Evolutionary conservation across 2,888 invertebrate species (phyloP), one percentile per base, ranked within the genome.

Genomic region (Thera britannica): DNA sequence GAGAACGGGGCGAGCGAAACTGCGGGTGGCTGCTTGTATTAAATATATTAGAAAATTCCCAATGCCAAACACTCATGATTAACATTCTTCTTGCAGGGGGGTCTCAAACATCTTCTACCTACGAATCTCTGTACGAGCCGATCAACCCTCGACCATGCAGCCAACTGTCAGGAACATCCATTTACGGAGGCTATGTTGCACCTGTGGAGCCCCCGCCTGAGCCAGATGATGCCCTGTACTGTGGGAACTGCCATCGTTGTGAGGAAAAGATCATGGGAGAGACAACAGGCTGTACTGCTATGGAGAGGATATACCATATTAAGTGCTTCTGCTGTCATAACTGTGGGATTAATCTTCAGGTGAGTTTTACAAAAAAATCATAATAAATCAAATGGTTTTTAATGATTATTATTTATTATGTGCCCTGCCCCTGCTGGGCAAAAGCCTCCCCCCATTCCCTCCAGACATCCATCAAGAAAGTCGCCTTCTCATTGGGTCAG

Each of bases 291-390:
- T 99, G 99, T 83, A 98, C 99, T 0, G 99, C 99, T 0, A 98
- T 99, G 98, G 98, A 98, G 81, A 97, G 98, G 88, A 96, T 99
- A 66, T 99, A 98, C 88, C 99, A 99, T 83, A 98, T 98, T 68
- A 95, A 96, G 71, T 99, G 99, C 83, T 99, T 99, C 89, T 97
- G 97, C 60, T 99, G 99, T 87, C 96, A 96, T 65, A 96, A 97
- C 71, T 99, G 99, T 90, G 97, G 96, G 73, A 96, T 97, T 57
- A 97, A 97, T 75, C 83, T 93, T 62, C 97, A 98, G 92, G 99
- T 92, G 75, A 72, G 74, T 75, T 5, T 9, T 46, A 9, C 2
- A 46, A 2, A 1, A 5, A 41, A 4, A 41, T 2, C 3, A 5
- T 38, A 44, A 46, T 7, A 3, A 46, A 9, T 8, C 3, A 23